Conservation (phyloP, 1,140 invertebrate species). For the Eueides isabella region DNA sequence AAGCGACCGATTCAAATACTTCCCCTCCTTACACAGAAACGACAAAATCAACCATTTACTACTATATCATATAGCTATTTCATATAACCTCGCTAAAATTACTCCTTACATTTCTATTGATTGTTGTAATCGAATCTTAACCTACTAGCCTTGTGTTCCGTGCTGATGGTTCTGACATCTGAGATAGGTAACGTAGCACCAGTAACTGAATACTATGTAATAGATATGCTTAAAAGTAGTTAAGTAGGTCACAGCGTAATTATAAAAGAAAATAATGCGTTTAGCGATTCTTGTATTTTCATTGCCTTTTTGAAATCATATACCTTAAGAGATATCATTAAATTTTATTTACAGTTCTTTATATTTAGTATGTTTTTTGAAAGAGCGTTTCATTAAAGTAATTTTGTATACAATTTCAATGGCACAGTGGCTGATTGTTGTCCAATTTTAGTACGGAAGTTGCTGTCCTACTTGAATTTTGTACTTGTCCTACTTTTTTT, state of each 20-base stretch:
- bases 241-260: constrained; percentile 40
- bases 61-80: constrained; percentile 41
- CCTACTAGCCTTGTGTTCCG: constrained; percentile 52
- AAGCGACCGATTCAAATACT: constrained; percentile 48
- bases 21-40: constrained; percentile 30
- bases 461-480: constrained; percentile 22
- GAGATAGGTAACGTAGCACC: constrained; percentile 47
- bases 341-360: background rate
- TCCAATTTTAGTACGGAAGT: constrained; percentile 30
- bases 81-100: constrained; percentile 54
- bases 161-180: constrained; percentile 52
- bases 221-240: constrained; percentile 41
- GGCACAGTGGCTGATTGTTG: constrained; percentile 25
- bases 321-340: background rate
- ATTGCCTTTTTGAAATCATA: background rate
- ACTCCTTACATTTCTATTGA: constrained; percentile 13
- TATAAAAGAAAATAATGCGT: constrained; percentile 8
- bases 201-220: constrained; percentile 48
- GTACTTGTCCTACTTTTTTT: background rate
- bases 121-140: constrained; percentile 8
- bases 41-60: constrained; percentile 22
- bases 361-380: background rate
- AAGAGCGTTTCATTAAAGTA: constrained; percentile 10
- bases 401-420: constrained; percentile 26
- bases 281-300: background rate